phyloP scores from a whole-genome alignment of 2,888 invertebrate genomes.

The Pelosia muscerda region DNA sequence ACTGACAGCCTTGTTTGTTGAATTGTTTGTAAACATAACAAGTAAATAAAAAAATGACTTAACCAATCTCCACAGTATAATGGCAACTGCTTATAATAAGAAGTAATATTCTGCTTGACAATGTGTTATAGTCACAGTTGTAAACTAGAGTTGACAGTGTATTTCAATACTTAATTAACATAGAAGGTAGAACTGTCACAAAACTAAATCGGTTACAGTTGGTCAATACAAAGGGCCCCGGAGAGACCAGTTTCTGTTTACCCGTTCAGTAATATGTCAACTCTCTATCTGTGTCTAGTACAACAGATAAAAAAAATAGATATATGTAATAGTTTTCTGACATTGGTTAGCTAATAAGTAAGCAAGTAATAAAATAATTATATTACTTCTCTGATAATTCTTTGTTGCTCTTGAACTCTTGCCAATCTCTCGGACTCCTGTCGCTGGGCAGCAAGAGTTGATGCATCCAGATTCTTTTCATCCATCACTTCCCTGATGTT shows the following conservation, averaged over 20 bases:
- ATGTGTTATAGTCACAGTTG: no score
- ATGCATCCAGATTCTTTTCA: conserved; percentile 96
- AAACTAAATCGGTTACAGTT: no score
- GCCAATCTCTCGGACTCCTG: conserved; percentile 96
- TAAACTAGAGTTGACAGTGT: no score
- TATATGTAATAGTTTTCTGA: neutral
- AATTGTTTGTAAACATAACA: no score
- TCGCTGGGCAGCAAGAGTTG: conserved; percentile 96
- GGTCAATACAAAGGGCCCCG: neutral
- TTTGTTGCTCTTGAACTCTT: conserved; percentile 94
- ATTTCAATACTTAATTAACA: no score
- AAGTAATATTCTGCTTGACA: no score
- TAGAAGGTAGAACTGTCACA: no score
- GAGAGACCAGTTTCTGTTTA: neutral
- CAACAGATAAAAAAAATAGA: neutral
- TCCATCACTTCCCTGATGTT: conserved; percentile 98
- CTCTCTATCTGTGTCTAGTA: neutral
- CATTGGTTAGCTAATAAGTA: neutral
- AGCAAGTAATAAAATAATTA: neutral
- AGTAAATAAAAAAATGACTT: no score
- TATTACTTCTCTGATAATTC: conserved; percentile 90
- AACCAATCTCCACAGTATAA: no score
- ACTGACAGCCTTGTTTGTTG: no score
- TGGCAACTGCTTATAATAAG: no score
- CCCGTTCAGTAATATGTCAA: neutral